phyloP scores from a whole-genome alignment of 2,888 invertebrate genomes.

The Diarsia brunnea region DNA sequence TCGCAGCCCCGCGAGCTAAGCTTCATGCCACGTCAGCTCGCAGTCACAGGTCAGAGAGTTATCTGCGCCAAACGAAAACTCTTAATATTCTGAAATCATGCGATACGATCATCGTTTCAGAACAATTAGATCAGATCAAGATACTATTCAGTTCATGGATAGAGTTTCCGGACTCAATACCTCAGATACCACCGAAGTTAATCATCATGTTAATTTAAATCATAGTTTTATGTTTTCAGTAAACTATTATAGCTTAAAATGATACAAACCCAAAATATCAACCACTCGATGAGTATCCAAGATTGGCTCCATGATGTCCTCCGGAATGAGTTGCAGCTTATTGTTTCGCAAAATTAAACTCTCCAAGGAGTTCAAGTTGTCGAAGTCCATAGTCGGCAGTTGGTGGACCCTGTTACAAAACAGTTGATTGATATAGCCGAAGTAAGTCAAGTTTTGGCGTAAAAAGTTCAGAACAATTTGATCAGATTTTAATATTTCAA shows the following conservation, averaged over 20 bases:
- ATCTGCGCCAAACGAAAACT: conserved; percentile 89
- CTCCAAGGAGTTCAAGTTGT: no score
- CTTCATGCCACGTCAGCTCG: conserved; percentile 96
- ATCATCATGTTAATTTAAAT: neutral
- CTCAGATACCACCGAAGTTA: no score
- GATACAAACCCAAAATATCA: conserved; percentile 92
- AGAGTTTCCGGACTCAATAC: neutral
- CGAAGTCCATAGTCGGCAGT: no score
- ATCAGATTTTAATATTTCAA: no score
- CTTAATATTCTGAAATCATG: neutral
- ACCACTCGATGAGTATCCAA: conserved; percentile 96
- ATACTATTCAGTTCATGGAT: neutral
- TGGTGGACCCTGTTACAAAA: conserved; percentile 93
- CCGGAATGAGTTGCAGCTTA: no score
- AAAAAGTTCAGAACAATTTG: no score
- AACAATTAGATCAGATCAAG: neutral
- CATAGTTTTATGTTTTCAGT: neutral
- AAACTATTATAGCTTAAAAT: neutral
- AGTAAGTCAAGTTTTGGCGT: neutral
- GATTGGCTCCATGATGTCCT: no score
- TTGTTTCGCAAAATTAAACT: no score
- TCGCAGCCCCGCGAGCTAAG: conserved; percentile 94
- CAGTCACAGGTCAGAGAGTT: conserved; percentile 97
- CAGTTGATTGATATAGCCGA: conserved; percentile 51
- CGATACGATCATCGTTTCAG: neutral